Conservation (phyloP, 2,888 invertebrate species). For the Tenthredo livida region DNA sequence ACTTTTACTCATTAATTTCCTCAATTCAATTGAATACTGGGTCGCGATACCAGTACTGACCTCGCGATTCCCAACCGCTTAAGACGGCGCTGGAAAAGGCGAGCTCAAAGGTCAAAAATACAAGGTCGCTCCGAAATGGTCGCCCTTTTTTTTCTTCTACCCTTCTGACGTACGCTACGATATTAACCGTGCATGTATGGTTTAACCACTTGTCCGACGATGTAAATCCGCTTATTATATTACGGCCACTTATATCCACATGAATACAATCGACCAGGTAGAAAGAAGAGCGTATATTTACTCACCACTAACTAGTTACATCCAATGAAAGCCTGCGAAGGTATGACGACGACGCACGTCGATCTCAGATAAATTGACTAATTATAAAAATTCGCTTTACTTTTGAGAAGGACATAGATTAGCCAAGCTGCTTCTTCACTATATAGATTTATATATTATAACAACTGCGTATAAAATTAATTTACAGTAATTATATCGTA, state of each 20-base stretch:
- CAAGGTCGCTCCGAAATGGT: conserved; percentile 35
- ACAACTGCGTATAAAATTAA: conserved; percentile 17
- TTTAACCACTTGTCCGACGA: background rate
- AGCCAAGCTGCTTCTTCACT: background rate
- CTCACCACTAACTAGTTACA: conserved; percentile 43
- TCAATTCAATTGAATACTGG: conserved; percentile 1
- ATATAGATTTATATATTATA: background rate
- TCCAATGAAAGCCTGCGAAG: conserved; percentile 26
- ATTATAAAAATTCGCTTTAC: conserved; percentile 8
- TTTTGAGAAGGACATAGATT: background rate
- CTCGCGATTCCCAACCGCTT: background rate
- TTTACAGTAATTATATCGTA: conserved; percentile 12
- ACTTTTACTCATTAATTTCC: background rate
- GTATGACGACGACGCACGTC: background rate
- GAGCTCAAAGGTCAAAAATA: conserved; percentile 47
- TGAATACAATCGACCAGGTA: background rate
- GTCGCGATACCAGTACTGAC: background rate
- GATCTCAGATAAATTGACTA: conserved; percentile 2
- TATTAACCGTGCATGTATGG: background rate
- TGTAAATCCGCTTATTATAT: conserved; percentile 20
- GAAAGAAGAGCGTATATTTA: background rate
- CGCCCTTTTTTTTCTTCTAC: background rate
- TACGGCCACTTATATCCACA: conserved; percentile 1
- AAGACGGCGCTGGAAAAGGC: conserved; percentile 17
- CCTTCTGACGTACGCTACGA: background rate